Evolutionary conservation across 2,797 vertebrate species (phyloP), one percentile per base, ranked within the genome.

Genomic region (Melanotaenia maccullochi): DNA sequence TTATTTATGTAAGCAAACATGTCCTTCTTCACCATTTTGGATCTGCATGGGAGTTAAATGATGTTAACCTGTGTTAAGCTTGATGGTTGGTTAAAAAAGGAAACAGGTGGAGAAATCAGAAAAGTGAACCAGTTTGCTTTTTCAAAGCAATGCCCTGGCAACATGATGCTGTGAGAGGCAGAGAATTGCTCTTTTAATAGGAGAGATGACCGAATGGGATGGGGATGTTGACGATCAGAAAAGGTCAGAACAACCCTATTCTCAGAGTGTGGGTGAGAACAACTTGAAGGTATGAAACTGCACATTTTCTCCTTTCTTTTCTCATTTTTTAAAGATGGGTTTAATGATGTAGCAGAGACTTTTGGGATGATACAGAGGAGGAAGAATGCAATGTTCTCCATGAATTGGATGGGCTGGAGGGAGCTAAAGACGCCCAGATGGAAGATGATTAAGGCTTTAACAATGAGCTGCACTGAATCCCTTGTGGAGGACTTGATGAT

Each of bases 361-460:
- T 69, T 40, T 52, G 55, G 59, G 59, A 81, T 38, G 44, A 70
- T 70, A 42, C 18, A 57, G 71, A 81, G 11, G 65, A 78, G 76
- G 62, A 44, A 74, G 63, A 60, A 32, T 58, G 49, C 38, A 78
- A 24, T 61, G 49, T 78, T 76, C 65, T 71, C 28, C 1, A 35
- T 77, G 59, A 70, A 62, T 78, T 68, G 58, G 62, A 79, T 38
- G 33, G 33, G 28, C 63, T 72, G 22, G 28, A 57, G 65, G 70
- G 75, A 77, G 52, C 42, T 65, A 20, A 56, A 71, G 24, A 67
- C 55, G 28, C 44, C 68, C 84, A 78, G 79, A 85, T 83, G 79
- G 85, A 72, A 86, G 58, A 75, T 68, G 76, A 88, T 83, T 78
- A 89, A 83, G 68, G 60, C 67, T 42, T 57, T 71, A 85, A 82